Base-by-base conservation (phyloP, 2,888 invertebrate species). In the Volucella zonaria region DNA sequence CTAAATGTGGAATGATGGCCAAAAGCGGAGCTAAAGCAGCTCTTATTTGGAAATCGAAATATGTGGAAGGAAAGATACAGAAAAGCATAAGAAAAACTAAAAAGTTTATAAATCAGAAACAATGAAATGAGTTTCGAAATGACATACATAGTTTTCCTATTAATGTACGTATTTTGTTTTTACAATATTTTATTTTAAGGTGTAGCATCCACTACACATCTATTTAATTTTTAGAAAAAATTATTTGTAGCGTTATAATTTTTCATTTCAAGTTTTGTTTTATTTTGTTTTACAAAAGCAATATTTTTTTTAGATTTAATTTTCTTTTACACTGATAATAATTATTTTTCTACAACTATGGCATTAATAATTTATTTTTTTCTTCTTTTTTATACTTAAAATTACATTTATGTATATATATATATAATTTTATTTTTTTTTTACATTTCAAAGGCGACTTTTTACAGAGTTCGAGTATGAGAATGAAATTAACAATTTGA, bases 241-340 rank as follows among this genome's bases (percentile, higher is more conserved):
- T 14, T 54, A 1, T 45, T 67, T 54, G 52, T 31, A 54, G 67
- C 52, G 10, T 3, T 23, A 58, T 43, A 59, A 15, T 6, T 11
- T 43, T 61, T 59, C 8, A 15, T 42, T 43, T 31, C 31, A 0
- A 43, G 3, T n/a, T 45, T 31, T 14, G 11, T 51, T 66, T 42
- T 6, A 38, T 56, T 54, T 54, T n/a, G 45, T 47, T 74, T 51
- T 75, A 75, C 75, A 75, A 75, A 66, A 66, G 73, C 73, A 73
- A 31, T 31, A 31, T 3, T 31, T 31, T 31, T 23, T 31, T 31
- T 6, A 31, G 31, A 31, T 31, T 23, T 23, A 2, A 23, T 61
- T 38, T 67, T 45, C 62, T 52, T 73, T 45, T 62, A 73, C 59
- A 71, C 2, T 31, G 14, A 67, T 54, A 52, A n/a, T 8, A 40